Conservation (phyloP, 2,113 vertebrate genomes). For the Halcyon malimbica region DNA sequence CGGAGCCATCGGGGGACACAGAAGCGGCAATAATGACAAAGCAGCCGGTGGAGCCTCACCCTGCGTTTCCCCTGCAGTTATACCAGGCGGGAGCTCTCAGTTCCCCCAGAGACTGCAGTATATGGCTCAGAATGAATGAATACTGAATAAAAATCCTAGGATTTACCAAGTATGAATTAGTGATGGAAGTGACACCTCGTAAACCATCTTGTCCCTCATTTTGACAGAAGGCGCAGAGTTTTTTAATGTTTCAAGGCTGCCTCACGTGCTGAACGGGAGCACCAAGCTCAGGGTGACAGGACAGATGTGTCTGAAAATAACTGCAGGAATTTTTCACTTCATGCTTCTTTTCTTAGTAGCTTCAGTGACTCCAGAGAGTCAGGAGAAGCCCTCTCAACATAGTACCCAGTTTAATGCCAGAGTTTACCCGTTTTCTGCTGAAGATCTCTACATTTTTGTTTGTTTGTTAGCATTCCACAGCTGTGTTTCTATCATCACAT, state of each 20-base stretch:
- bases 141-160: background rate
- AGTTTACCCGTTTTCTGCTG: background rate
- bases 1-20: background rate
- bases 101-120: background rate
- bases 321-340: background rate
- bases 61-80: background rate
- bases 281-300: background rate
- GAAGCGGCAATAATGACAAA: background rate
- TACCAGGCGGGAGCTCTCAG: background rate
- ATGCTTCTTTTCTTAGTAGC: background rate
- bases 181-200: background rate
- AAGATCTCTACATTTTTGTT: background rate
- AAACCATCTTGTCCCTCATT: background rate
- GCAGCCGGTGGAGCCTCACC: background rate
- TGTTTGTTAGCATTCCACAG: background rate
- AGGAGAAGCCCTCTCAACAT: background rate
- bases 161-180: background rate
- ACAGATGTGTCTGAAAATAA: background rate
- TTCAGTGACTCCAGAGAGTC: background rate
- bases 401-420: background rate
- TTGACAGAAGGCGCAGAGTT: background rate
- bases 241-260: background rate
- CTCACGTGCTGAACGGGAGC: rapidly evolving
- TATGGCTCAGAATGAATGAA: background rate
- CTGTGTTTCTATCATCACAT: background rate